Evolutionary conservation across 2,113 vertebrate species (phyloP), one percentile per base, ranked within the genome.

Genomic region (Oxygymnocypris stewartii): DNA sequence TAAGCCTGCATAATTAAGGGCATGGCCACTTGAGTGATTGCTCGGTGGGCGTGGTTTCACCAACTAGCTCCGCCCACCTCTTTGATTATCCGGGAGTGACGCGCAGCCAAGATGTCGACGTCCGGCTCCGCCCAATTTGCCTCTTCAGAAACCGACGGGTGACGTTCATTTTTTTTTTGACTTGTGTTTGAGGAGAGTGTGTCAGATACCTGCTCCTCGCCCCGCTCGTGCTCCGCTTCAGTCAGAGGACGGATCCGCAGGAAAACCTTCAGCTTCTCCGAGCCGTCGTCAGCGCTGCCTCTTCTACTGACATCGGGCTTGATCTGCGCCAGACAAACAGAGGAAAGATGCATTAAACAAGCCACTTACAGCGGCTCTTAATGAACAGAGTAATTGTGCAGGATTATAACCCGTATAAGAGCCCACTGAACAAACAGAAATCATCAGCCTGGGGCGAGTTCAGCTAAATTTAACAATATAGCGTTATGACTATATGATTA

Each of bases 171-270:
- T 31, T 31, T 31, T 31, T 31, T 31, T 31, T 31, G 28, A 31
- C 28, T 31, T 31, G 28, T 31, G 28, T 31, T 31, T 31, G 28
- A 31, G 28, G 28, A 31, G 20, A 31, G 25, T 11, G 18, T 40
- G 18, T 23, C 47, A 61, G n/a, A 61, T 49, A 99, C 98, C 96
- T 98, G 96, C 63, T 98, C 96, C 86, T 99, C 97, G 20, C 95
- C 96, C 71, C 90, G 94, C 51, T 96, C 95, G 74, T 91, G 71
- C 89, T 99, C 98, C 0, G 67, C 63, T 75, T 95, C 91, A 69
- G 96, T 95, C 40, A 99, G 94, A 7, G 98, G 98, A 54, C 98
- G 94, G 82, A 99, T 93, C 59, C 98, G 95, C 61, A 99, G 89
- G 86, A 95, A 99, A 5, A 99, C 97, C 85, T 96, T 96, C 81